These are phyloP conservation scores for Pristionchus mayeri DNA, from an alignment of 2,888 invertebrate genomes.

Conservation along the genomic window DNA sequence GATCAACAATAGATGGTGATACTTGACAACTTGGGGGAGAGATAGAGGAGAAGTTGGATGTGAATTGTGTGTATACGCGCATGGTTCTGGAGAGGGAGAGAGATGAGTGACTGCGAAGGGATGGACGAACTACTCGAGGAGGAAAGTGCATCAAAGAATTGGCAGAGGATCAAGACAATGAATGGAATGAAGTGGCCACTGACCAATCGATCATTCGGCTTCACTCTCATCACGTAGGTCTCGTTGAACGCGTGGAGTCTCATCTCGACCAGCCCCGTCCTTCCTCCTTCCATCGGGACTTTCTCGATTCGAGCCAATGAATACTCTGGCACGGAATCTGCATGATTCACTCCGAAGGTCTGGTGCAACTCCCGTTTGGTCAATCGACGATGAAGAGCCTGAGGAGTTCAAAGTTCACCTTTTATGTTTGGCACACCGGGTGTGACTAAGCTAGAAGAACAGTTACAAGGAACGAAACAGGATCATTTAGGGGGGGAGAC, in stretches of 20 bases:
- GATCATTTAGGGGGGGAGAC: slow-evolving; percentile 32
- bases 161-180: neutral
- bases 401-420: slow-evolving; percentile 23
- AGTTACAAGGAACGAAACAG: slow-evolving; percentile 40
- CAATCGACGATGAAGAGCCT: slow-evolving; percentile 70
- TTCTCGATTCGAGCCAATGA: slow-evolving; percentile 55
- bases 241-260: slow-evolving; percentile 71
- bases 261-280: slow-evolving; percentile 51
- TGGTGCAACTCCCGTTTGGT: slow-evolving; percentile 68
- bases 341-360: slow-evolving; percentile 72
- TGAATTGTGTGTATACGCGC: neutral
- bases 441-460: slow-evolving; percentile 32
- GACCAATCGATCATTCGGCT: slow-evolving; percentile 66
- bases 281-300: neutral
- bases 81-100: slow-evolving; percentile 37
- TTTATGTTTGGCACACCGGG: neutral
- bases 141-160: too few relatives aligned
- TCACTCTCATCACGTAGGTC: slow-evolving; percentile 67
- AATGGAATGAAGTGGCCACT: slow-evolving; percentile 50
- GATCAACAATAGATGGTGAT: slow-evolving; percentile 33
- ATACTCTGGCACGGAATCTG: slow-evolving; percentile 63
- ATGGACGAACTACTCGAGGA: slow-evolving; percentile 10
- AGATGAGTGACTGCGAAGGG: neutral
- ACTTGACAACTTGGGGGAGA: slow-evolving; percentile 26
- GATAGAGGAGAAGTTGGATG: neutral